Conservation (phyloP, 1,140 invertebrate species). For the Andricus grossulariae region DNA sequence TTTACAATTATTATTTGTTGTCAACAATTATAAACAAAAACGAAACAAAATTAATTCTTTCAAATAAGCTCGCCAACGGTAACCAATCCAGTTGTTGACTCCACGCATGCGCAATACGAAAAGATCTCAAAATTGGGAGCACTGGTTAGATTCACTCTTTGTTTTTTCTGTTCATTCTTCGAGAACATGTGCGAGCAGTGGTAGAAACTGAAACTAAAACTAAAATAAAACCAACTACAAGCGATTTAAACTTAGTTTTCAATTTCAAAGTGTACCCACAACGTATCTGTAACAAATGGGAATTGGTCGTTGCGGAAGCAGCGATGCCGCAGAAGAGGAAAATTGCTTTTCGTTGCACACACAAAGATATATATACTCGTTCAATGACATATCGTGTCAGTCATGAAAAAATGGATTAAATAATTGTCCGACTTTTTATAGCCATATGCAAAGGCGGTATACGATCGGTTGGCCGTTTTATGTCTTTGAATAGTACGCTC, state of each 20-base stretch:
- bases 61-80: no score
- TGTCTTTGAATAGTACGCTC: not conserved
- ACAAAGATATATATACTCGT: not conserved
- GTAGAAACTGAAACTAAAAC: no score
- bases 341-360: conserved; percentile 31
- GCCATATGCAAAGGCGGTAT: conserved; percentile 5
- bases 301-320: conserved; percentile 42
- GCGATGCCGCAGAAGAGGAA: conserved; percentile 23
- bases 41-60: no score
- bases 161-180: no score
- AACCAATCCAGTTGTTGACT: no score
- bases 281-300: conserved; percentile 33
- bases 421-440: conserved; percentile 38
- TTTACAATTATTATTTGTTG: no score
- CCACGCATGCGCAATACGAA: no score
- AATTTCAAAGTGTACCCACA: not conserved
- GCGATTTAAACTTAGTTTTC: conserved; percentile 13
- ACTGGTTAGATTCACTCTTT: no score
- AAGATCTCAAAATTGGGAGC: no score
- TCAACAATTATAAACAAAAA: no score
- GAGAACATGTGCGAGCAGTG: no score
- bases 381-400: conserved; percentile 33
- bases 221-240: no score
- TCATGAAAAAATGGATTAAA: conserved; percentile 39
- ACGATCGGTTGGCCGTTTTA: not conserved